A percentile compares a stretch with the other conserved stretches of the same genome.
These are phyloP conservation scores for Polyploca ridens DNA, from an alignment of 2,888 invertebrate species.

Conservation along the genomic window DNA sequence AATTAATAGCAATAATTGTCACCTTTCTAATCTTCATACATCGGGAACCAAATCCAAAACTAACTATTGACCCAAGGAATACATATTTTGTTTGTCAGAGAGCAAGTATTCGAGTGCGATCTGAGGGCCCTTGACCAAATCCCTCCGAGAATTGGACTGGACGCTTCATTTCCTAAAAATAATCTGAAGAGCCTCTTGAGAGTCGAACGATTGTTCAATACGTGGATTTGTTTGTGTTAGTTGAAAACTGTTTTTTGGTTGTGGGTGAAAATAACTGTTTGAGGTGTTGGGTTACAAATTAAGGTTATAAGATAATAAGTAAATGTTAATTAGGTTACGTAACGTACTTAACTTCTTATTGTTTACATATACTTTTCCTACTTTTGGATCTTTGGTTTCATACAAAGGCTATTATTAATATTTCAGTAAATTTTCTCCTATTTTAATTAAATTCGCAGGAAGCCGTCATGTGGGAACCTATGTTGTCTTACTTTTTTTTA, in stretches of 20 bases:
- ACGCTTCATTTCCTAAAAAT: conserved; percentile 65
- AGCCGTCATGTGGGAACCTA: no score
- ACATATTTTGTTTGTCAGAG: conserved; percentile 43
- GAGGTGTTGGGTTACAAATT: conserved; percentile 10
- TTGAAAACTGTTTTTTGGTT: conserved; percentile 18
- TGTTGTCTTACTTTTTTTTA: background rate
- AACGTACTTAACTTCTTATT: background rate
- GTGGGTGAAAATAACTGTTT: conserved; percentile 28
- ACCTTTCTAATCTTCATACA: background rate
- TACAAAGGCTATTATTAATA: no score
- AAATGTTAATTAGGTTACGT: background rate
- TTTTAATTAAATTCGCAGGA: no score
- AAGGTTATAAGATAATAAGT: no score
- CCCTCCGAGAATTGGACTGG: conserved; percentile 43
- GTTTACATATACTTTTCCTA: no score
- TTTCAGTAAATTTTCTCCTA: no score
- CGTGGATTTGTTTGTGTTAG: conserved; percentile 33
- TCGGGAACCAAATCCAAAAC: conserved; percentile 30
- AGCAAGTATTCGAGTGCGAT: conserved; percentile 34
- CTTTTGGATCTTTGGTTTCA: no score
- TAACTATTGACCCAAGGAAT: conserved; percentile 46
- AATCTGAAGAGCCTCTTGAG: conserved; percentile 48
- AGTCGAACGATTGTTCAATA: conserved; percentile 34
- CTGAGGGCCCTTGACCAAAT: conserved; percentile 38
- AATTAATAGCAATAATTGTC: background rate